Percentiles rank a stretch among this genome's conserved stretches.
These are phyloP conservation scores for Machimus rusticus DNA, from an alignment of 2,888 invertebrate genomes.

Conservation along the genomic window DNA sequence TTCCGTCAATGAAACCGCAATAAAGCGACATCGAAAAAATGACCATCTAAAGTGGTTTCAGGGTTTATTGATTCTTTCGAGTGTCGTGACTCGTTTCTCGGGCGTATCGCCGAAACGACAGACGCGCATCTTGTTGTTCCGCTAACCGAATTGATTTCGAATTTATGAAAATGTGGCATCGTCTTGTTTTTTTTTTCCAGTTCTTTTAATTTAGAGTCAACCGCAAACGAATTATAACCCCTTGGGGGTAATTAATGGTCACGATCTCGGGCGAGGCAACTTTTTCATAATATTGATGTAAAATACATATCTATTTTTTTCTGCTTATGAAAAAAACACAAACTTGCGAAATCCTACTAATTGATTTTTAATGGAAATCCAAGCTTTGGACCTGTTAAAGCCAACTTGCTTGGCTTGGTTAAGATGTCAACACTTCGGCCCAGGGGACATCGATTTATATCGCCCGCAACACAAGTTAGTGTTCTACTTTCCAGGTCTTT, in stretches of 20 bases:
- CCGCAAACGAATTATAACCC: not conserved
- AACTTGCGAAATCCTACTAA: not conserved
- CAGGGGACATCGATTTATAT: not conserved
- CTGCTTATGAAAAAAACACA: not conserved
- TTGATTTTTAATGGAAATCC: not conserved
- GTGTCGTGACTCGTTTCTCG: not conserved
- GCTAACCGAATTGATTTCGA: not conserved
- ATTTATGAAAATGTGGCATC: not conserved
- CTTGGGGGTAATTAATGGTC: not conserved
- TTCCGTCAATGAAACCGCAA: constrained; percentile 15
- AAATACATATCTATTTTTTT: not conserved
- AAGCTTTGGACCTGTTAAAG: not conserved
- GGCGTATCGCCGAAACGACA: not conserved
- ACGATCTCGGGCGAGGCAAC: not conserved
- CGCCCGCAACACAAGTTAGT: not conserved
- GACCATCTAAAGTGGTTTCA: constrained; percentile 6
- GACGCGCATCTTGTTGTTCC: not conserved
- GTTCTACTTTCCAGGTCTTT: not conserved
- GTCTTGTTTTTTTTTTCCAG: not conserved
- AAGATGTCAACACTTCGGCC: not conserved
- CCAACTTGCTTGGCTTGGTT: not conserved
- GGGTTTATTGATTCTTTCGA: constrained; percentile 13
- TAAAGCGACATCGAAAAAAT: constrained; percentile 1
- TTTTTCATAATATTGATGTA: not conserved
- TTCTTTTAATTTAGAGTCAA: not conserved